Base-by-base conservation (phyloP, 2,113 vertebrate genomes). In the Phrynocephalus versicolor region DNA sequence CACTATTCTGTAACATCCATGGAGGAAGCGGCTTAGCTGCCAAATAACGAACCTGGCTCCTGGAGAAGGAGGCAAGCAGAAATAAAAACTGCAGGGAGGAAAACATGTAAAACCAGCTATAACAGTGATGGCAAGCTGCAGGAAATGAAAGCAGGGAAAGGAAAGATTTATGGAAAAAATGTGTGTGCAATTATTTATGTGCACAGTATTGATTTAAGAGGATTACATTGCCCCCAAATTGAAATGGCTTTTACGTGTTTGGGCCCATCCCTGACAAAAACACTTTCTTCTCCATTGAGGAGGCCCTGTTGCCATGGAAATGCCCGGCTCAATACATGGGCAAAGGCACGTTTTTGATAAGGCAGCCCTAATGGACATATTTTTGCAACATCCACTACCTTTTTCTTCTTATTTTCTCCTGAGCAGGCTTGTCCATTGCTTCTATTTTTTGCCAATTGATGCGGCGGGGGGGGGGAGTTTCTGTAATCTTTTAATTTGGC, bases 401-500 rank as follows among this genome's bases (percentile, higher is more conserved):
- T 84, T 94, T 94, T 94, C 89, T 94, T 90, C 85, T 94, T 91
- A 93, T 94, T 95, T 93, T 93, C 92, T 95, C 91, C 90, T 85
- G 85, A 90, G 90, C 88, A 94, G 91, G 84, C 87, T 91, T 23
- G 1, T 92, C 91, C 92, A 92, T 91, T 93, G 84, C 92, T 94
- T 94, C 92, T 90, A 94, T 94, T 94, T 80, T 55, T 94, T 92
- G 57, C 81, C 88, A 90, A 90, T 94, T 88, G 91, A 93, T 93
- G 91, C 91, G 92, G 91, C 91, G 92, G 93, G 93, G 93, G 92
- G 93, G 93, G 94, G 93, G 92, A 92, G 92, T 94, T 91, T 91
- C 92, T 93, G 89, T 90, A 95, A 92, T 94, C 92, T 94, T 95
- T 95, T 95, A 92, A 94, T 94, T 94, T 95, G 92, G 88, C 88